A percentile compares a stretch with the other conserved stretches of the same genome.
phyloP scores from a whole-genome alignment of 2,888 invertebrate genomes.

The Coelinius sp. region DNA sequence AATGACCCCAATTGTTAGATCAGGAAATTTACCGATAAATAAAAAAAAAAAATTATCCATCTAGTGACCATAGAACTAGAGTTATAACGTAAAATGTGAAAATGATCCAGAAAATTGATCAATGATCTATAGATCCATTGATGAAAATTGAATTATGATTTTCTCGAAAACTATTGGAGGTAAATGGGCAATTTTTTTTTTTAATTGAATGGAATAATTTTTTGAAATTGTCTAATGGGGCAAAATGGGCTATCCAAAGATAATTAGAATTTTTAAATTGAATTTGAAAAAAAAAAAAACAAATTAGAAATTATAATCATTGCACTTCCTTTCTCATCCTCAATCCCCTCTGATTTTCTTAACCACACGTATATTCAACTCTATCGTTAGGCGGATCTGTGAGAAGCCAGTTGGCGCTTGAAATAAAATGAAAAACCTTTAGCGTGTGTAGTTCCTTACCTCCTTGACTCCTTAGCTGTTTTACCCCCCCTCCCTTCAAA shows the following conservation, averaged over 20 bases:
- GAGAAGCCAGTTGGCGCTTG: conserved; percentile 24
- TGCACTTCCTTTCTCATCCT: not conserved
- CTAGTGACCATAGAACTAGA: not conserved
- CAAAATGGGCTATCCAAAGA: no score
- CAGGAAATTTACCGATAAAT: not conserved
- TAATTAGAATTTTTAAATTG: no score
- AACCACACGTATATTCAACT: conserved; percentile 9
- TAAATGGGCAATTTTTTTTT: not conserved
- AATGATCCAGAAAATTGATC: not conserved
- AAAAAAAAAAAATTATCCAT: not conserved
- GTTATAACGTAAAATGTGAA: not conserved
- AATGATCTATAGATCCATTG: not conserved
- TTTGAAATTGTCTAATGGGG: no score
- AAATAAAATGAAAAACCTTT: conserved; percentile 27
- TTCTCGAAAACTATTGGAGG: not conserved
- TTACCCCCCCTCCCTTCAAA: not conserved
- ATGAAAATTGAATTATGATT: not conserved
- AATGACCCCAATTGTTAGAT: not conserved
- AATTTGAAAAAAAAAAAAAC: no score
- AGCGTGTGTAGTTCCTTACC: conserved; percentile 27
- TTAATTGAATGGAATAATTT: not conserved
- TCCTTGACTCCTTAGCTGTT: not conserved
- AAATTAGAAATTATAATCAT: not conserved
- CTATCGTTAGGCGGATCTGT: conserved; percentile 17
- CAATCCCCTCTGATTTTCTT: not conserved